phyloP scores from a whole-genome alignment of 2,797 vertebrate species.

The Crocodylus rhombifer region DNA sequence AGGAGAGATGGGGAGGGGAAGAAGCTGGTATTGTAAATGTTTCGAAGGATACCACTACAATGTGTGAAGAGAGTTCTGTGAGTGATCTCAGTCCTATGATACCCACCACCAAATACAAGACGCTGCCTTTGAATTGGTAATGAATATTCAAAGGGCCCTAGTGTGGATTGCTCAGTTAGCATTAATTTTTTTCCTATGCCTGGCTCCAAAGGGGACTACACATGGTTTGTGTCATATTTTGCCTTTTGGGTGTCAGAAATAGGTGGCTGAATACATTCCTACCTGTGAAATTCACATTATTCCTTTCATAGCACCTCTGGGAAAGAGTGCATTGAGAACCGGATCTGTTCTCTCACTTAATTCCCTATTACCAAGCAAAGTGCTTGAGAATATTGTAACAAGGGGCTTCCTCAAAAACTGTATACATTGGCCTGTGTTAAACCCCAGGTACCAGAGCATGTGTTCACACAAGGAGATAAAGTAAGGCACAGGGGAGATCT shows the following conservation, averaged over 20 bases:
- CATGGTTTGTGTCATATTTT: neutral
- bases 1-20: neutral
- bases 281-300: slow-evolving; percentile 25
- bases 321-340: neutral
- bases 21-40: neutral
- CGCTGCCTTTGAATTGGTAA: slow-evolving; percentile 4
- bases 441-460: neutral
- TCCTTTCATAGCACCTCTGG: neutral
- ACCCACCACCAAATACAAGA: neutral
- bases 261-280: neutral
- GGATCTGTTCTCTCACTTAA: neutral
- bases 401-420: neutral
- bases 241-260: neutral
- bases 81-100: neutral
- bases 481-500: neutral
- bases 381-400: slow-evolving; percentile 4
- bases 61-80: neutral
- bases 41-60: neutral
- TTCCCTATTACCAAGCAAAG: neutral
- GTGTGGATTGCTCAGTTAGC: neutral
- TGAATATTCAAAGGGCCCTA: neutral
- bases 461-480: neutral
- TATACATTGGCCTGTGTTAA: neutral
- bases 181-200: rapidly evolving
- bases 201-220: neutral